These are phyloP conservation scores for Chelon labrosus DNA, from an alignment of 2,797 vertebrate genomes.

Conservation along the genomic window DNA sequence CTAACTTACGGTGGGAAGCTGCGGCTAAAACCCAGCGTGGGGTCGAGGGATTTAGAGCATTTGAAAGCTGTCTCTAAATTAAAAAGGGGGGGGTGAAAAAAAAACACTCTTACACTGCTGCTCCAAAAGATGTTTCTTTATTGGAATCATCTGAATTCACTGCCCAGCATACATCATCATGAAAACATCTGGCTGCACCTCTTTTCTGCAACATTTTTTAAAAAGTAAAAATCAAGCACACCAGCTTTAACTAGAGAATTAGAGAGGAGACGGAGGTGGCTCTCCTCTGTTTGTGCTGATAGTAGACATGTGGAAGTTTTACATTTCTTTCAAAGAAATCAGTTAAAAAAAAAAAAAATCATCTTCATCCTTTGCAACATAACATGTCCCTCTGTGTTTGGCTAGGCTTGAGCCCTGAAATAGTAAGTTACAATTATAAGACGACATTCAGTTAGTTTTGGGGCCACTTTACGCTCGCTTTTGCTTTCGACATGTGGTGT, in stretches of 20 bases:
- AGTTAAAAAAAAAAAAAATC: neutral
- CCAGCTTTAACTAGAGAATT: conserved; percentile 52
- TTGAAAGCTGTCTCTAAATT: conserved; percentile 9
- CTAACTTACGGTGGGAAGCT: conserved; percentile 2
- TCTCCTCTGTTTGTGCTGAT: conserved; percentile 75
- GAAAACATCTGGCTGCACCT: conserved; percentile 54
- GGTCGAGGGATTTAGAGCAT: conserved; percentile 24
- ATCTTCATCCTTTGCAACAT: conserved; percentile 4
- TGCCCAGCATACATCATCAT: conserved; percentile 43
- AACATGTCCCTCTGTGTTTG: conserved; percentile 9
- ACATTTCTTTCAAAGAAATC: conserved; percentile 48
- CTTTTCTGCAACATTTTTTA: conserved; percentile 47
- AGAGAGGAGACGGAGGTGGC: conserved; percentile 22
- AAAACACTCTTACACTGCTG: conserved; percentile 19
- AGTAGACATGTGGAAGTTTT: conserved; percentile 41
- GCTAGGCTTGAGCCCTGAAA: conserved; percentile 34
- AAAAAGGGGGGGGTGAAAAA: neutral
- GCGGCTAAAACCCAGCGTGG: conserved; percentile 1
- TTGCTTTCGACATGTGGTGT: neutral
- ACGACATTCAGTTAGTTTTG: neutral
- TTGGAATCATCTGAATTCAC: conserved; percentile 56
- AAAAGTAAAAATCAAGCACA: conserved; percentile 68
- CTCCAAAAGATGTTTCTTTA: conserved; percentile 68
- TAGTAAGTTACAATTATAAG: conserved; percentile 9
- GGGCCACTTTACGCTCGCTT: neutral